phyloP scores from a whole-genome alignment of 2,888 invertebrate species.

The Sesamia inferens region DNA sequence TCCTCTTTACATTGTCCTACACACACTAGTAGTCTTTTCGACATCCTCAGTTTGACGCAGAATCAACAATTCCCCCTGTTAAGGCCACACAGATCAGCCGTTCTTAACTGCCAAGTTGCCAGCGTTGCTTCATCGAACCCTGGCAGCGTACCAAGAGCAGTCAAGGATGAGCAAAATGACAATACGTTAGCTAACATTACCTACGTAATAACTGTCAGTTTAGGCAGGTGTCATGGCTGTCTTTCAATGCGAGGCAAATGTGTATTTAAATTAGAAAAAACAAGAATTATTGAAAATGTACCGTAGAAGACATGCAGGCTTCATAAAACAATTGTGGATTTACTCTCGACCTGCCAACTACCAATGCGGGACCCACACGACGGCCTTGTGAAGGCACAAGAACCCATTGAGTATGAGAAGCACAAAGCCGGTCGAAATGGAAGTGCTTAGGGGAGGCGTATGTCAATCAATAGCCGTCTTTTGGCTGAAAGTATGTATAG shows the following conservation, averaged over 20 bases:
- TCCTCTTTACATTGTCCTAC: background rate
- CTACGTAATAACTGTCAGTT: slow-evolving; percentile 49
- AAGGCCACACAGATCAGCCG: background rate
- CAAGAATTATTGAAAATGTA: background rate
- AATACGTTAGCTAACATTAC: slow-evolving; percentile 53
- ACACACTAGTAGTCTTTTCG: background rate
- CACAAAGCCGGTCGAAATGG: no score
- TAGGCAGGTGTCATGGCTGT: slow-evolving; percentile 43
- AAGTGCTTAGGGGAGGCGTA: no score
- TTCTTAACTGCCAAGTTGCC: background rate
- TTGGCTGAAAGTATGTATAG: no score
- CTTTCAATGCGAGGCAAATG: background rate
- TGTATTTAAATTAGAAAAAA: slow-evolving; percentile 18
- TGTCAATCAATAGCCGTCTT: no score
- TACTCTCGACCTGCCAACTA: background rate
- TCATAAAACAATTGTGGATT: background rate
- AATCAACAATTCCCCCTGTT: background rate
- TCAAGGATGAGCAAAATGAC: slow-evolving; percentile 49
- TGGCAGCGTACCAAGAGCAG: slow-evolving; percentile 32
- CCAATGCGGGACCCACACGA: background rate
- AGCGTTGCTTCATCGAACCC: slow-evolving; percentile 36
- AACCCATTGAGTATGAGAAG: no score
- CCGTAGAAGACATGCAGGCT: no score
- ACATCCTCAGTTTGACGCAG: no score
- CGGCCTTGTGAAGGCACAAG: no score